phyloP scores from a whole-genome alignment of 2,797 vertebrate genomes.

The Crax fasciolata region DNA sequence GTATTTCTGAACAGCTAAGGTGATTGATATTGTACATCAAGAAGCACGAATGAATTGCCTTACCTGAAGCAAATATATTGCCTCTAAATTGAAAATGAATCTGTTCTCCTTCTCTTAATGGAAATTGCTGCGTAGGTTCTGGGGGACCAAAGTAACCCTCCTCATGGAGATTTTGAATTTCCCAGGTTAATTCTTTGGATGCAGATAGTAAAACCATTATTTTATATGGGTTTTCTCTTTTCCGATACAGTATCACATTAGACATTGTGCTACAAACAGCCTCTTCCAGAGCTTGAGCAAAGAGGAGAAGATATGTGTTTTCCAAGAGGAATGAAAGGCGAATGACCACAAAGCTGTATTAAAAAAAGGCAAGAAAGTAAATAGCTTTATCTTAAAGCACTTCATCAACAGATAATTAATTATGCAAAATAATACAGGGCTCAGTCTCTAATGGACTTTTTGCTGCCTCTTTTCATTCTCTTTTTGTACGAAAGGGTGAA shows the following conservation, averaged over 20 bases:
- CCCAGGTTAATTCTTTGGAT: conserved; percentile 85
- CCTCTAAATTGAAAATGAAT: conserved; percentile 88
- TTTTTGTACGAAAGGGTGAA: neutral
- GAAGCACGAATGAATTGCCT: neutral
- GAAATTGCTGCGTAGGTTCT: conserved; percentile 84
- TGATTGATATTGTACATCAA: neutral
- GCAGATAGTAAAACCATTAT: conserved; percentile 81
- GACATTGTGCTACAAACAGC: conserved; percentile 77
- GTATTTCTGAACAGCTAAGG: neutral
- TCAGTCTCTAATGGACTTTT: neutral
- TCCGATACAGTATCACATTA: conserved; percentile 81
- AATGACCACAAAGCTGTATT: conserved; percentile 87
- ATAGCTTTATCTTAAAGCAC: neutral
- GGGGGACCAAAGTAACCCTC: conserved; percentile 81
- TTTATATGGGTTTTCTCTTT: conserved; percentile 79
- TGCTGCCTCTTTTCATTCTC: neutral
- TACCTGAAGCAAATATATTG: conserved; percentile 90
- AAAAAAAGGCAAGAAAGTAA: neutral
- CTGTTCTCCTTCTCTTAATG: conserved; percentile 89
- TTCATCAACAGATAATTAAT: neutral
- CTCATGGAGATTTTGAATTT: conserved; percentile 80
- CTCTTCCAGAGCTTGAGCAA: conserved; percentile 87
- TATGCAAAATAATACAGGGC: neutral
- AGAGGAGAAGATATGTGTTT: conserved; percentile 74
- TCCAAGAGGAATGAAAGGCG: conserved; percentile 82